Conservation (phyloP, 2,797 vertebrate species). For the Pangasius macronema region DNA sequence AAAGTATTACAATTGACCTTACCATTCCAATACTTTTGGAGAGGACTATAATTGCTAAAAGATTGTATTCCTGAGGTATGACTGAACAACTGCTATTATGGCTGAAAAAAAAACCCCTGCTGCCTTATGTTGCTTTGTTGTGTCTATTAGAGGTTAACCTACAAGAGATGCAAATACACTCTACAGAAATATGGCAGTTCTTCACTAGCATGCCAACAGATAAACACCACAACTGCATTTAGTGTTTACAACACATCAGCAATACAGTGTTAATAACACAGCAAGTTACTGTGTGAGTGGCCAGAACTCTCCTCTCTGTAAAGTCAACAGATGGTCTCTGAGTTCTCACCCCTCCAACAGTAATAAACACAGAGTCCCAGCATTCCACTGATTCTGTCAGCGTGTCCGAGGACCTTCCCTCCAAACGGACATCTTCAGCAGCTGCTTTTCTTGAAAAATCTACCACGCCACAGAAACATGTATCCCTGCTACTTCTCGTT, state of each 20-base stretch:
- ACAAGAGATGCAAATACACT: neutral
- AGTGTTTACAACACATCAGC: constrained; percentile 8
- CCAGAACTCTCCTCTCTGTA: constrained; percentile 12
- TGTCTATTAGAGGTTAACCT: neutral
- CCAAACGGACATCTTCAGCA: constrained; percentile 11
- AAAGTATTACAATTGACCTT: neutral
- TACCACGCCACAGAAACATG: constrained; percentile 18
- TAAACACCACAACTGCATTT: neutral
- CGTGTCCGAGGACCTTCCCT: constrained; percentile 31
- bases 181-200: neutral
- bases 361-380: constrained; percentile 38
- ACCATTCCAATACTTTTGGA: neutral
- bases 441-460: constrained; percentile 18
- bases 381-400: constrained; percentile 38
- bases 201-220: neutral
- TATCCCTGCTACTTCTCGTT: neutral
- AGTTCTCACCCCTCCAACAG: constrained; percentile 32
- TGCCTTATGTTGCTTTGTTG: neutral
- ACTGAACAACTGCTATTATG: neutral
- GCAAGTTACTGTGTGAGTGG: constrained; percentile 5
- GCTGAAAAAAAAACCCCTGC: neutral
- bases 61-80: neutral
- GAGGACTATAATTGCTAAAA: neutral
- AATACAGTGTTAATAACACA: constrained; percentile 19
- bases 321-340: constrained; percentile 46